These are phyloP conservation scores for Prionace glauca DNA, from an alignment of 2,797 vertebrate species.

Conservation along the genomic window DNA sequence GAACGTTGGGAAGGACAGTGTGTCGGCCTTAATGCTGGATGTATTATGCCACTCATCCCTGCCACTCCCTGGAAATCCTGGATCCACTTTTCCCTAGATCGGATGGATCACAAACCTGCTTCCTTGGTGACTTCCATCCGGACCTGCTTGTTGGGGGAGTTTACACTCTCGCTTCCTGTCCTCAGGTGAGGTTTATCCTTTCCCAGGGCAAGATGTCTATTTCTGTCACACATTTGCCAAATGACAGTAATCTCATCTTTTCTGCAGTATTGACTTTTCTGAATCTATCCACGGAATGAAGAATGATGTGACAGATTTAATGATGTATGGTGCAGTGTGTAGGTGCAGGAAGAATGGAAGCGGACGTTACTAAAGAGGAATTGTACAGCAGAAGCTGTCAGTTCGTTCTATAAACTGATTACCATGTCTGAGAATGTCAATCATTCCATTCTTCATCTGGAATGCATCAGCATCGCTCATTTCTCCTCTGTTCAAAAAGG, in stretches of 20 bases:
- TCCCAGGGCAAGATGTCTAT: background rate
- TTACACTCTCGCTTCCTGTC: background rate
- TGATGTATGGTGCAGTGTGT: background rate
- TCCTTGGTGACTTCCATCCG: too few species aligned
- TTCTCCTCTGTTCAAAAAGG: background rate
- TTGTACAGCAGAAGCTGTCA: background rate
- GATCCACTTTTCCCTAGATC: too few species aligned
- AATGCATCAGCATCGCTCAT: background rate
- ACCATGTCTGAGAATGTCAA: background rate
- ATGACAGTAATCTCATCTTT: background rate
- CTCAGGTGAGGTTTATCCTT: background rate
- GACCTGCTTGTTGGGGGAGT: too few species aligned
- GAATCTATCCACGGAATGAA: background rate
- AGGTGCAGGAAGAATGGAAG: background rate
- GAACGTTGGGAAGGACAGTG: too few species aligned
- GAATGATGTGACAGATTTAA: slow-evolving; percentile 16
- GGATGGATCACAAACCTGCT: too few species aligned
- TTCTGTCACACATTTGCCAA: background rate
- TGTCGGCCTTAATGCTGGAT: too few species aligned
- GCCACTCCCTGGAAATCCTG: too few species aligned
- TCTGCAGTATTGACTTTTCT: background rate
- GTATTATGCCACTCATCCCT: too few species aligned
- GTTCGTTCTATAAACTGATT: background rate
- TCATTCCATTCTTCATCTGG: background rate
- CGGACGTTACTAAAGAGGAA: background rate